phyloP scores from a whole-genome alignment of 2,888 invertebrate genomes.

The Lasius platythorax region DNA sequence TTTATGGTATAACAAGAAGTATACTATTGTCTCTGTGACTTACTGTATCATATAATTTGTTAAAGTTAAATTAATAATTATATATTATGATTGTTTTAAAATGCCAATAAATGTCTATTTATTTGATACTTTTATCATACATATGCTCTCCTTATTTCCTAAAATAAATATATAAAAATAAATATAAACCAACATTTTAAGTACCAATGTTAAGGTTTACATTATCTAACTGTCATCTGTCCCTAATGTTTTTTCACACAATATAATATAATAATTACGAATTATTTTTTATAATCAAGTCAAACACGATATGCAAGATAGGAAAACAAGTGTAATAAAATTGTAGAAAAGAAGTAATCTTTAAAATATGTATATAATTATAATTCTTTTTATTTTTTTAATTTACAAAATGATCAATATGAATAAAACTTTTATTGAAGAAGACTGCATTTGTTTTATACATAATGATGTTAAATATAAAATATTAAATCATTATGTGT shows the following conservation, averaged over 20 bases:
- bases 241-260: background rate
- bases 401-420: slow-evolving; percentile 36
- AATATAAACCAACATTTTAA: background rate
- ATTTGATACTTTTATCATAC: slow-evolving; percentile 63
- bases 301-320: background rate
- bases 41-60: slow-evolving; percentile 66
- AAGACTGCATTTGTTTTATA: background rate
- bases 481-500: background rate
- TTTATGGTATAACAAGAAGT: slow-evolving; percentile 13
- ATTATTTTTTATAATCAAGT: background rate
- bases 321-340: background rate
- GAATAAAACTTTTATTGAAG: slow-evolving; percentile 39
- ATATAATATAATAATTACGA: background rate
- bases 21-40: slow-evolving; percentile 42
- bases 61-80: slow-evolving; percentile 65
- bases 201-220: background rate
- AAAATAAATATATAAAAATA: slow-evolving; percentile 14
- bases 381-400: slow-evolving; percentile 1
- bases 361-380: background rate
- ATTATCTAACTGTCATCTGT: background rate
- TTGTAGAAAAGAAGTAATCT: background rate
- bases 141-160: background rate
- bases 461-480: background rate
- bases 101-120: slow-evolving; percentile 76
- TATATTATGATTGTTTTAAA: slow-evolving; percentile 72